Conservation (phyloP, 2,888 invertebrate species). For the Taenaris catops region DNA sequence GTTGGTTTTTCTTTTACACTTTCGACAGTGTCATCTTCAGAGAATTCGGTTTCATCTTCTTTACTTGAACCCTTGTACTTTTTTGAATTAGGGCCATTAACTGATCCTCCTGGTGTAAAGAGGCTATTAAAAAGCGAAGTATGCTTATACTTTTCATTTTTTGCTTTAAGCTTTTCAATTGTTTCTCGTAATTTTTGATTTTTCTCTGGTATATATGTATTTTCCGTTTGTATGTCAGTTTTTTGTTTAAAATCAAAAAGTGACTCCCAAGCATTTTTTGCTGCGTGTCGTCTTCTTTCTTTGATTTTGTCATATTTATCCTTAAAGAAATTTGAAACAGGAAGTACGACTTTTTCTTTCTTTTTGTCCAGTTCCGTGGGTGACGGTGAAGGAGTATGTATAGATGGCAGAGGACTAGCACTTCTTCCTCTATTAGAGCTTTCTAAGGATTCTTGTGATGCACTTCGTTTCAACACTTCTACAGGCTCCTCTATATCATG, state of each 20-base stretch:
- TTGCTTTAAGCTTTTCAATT: slow-evolving; percentile 83
- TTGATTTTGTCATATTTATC: slow-evolving; percentile 83
- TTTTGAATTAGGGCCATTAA: slow-evolving; percentile 11
- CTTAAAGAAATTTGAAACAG: slow-evolving; percentile 63
- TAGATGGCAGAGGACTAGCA: slow-evolving; percentile 67
- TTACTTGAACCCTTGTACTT: slow-evolving; percentile 6
- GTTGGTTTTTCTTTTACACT: slow-evolving; percentile 38
- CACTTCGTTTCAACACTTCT: slow-evolving; percentile 37
- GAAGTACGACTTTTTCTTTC: slow-evolving; percentile 35
- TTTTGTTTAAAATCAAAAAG: slow-evolving; percentile 67
- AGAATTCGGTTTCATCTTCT: slow-evolving; percentile 24
- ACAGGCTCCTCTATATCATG: slow-evolving; percentile 40
- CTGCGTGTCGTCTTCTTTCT: slow-evolving; percentile 78
- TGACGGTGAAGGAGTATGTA: slow-evolving; percentile 63
- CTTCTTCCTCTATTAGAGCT: slow-evolving; percentile 64
- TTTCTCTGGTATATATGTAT: slow-evolving; percentile 56
- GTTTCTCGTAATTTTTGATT: slow-evolving; percentile 76
- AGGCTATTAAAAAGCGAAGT: slow-evolving; percentile 48
- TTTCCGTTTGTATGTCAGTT: slow-evolving; percentile 54
- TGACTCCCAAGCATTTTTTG: slow-evolving; percentile 67
- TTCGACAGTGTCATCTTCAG: slow-evolving; percentile 26
- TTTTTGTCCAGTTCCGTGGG: slow-evolving; percentile 42
- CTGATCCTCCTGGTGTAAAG: slow-evolving; percentile 36
- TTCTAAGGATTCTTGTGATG: slow-evolving; percentile 55
- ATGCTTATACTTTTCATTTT: slow-evolving; percentile 77